Evolutionary conservation across 2,797 vertebrate species (phyloP).

Genomic region (Melanotaenia maccullochi): DNA sequence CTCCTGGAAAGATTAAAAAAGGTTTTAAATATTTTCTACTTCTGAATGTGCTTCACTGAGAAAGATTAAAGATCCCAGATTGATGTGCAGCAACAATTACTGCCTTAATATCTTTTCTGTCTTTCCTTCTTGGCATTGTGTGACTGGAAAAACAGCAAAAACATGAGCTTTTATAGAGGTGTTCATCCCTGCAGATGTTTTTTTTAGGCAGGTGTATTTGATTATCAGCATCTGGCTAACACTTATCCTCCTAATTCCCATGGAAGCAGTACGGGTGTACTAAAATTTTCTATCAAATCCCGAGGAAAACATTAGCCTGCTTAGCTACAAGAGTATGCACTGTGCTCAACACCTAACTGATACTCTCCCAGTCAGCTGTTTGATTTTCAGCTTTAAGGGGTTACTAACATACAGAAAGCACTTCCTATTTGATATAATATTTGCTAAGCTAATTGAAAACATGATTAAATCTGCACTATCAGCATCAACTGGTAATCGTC

Average conservation of each 20-base stretch:
- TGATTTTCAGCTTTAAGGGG: background rate
- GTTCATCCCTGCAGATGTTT: background rate
- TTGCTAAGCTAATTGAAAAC: background rate
- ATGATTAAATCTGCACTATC: background rate
- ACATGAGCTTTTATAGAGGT: background rate
- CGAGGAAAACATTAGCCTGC: background rate
- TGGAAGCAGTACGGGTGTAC: background rate
- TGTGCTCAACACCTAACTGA: background rate
- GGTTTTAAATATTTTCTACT: too few species aligned
- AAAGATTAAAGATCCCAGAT: background rate
- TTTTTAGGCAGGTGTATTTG: constrained; percentile 1
- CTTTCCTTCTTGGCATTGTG: background rate
- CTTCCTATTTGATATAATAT: background rate
- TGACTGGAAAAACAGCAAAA: background rate
- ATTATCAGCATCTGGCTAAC: background rate
- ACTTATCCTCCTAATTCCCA: background rate
- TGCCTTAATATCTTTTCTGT: background rate
- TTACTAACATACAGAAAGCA: background rate
- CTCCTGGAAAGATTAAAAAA: too few species aligned
- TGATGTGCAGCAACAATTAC: background rate
- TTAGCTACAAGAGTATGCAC: background rate
- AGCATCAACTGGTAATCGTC: background rate
- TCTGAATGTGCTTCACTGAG: background rate
- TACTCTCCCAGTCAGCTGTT: background rate
- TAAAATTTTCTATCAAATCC: background rate